A percentile compares a stretch with the other conserved stretches of the same genome.
phyloP scores from a whole-genome alignment of 2,797 vertebrate genomes.

The Diplodus sargus region DNA sequence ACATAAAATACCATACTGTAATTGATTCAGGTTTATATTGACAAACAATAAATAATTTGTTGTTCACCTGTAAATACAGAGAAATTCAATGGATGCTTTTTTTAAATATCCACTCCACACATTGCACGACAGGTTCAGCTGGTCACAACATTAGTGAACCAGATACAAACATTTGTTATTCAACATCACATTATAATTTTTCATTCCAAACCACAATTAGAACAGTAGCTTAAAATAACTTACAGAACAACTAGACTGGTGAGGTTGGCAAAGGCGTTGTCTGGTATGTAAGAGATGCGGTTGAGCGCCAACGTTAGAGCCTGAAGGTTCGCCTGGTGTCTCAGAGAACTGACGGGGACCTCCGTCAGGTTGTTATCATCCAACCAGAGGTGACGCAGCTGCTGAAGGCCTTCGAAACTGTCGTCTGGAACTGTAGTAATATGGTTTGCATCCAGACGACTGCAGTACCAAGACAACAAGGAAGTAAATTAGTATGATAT shows the following conservation, averaged over 20 bases:
- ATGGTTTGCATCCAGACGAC: conserved; percentile 97
- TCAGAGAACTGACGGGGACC: conserved; percentile 90
- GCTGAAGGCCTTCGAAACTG: conserved; percentile 94
- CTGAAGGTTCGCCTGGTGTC: conserved; percentile 94
- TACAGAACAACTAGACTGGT: conserved; percentile 96
- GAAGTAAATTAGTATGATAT: background rate
- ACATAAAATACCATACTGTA: background rate
- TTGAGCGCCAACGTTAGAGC: conserved; percentile 96
- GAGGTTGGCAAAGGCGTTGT: conserved; percentile 95
- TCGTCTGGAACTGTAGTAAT: conserved; percentile 93
- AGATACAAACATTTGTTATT: conserved; percentile 2
- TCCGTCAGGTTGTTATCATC: conserved; percentile 96
- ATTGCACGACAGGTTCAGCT: background rate
- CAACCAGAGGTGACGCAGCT: conserved; percentile 96
- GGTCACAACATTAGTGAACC: background rate
- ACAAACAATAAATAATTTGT: background rate
- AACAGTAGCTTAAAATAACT: conserved; percentile 77
- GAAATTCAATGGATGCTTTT: background rate
- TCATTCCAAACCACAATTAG: conserved; percentile 29
- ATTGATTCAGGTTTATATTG: background rate
- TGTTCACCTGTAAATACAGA: background rate
- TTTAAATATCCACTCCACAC: background rate
- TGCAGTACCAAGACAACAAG: conserved; percentile 57
- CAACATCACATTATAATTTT: background rate
- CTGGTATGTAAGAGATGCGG: conserved; percentile 92